Evolutionary conservation across 2,888 invertebrate genomes (phyloP).

Genomic region (Cynaeus angustus): DNA sequence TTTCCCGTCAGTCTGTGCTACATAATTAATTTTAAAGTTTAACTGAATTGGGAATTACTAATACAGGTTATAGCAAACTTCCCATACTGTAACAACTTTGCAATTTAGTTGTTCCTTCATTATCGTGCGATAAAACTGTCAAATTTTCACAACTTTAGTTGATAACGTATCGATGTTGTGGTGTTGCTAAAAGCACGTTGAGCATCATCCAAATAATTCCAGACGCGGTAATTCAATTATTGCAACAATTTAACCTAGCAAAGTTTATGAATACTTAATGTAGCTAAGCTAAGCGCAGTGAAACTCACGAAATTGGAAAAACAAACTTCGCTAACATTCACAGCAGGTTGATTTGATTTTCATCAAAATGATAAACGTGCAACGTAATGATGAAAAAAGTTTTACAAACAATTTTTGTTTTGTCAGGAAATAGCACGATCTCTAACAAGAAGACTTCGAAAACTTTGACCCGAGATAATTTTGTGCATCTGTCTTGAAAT

Average conservation of each 20-base stretch:
- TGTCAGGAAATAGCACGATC: not conserved
- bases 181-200: not conserved
- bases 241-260: conserved; percentile 9
- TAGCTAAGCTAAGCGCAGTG: not conserved
- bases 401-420: not conserved
- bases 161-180: not conserved
- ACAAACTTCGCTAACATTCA: no score
- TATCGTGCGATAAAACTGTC: not conserved
- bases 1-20: not conserved
- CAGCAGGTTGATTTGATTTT: not conserved
- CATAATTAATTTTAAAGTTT: conserved; percentile 20
- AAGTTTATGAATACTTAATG: conserved; percentile 19
- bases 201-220: not conserved
- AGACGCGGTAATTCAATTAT: not conserved
- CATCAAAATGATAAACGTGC: not conserved
- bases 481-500: not conserved
- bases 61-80: conserved; percentile 2
- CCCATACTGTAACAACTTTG: not conserved
- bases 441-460: no score
- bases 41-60: not conserved
- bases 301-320: not conserved
- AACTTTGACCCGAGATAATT: not conserved
- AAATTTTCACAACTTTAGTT: not conserved
- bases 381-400: not conserved
- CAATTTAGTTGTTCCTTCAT: not conserved